phyloP scores from a whole-genome alignment of 2,113 vertebrate genomes.

The Lepisosteus osseus region DNA sequence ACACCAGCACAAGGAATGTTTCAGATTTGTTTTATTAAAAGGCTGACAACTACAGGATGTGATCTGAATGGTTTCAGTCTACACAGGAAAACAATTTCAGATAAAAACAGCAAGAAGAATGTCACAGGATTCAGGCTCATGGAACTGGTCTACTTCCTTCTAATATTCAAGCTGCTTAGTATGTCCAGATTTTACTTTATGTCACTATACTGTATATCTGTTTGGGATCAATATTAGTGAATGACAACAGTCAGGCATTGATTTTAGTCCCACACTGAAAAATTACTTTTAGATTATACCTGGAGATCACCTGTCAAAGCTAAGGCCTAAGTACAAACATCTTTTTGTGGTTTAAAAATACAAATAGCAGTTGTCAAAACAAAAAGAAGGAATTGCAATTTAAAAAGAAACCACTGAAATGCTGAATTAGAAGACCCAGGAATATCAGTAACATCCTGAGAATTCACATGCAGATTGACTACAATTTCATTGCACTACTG shows the following conservation, averaged over 20 bases:
- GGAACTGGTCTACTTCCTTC: slow-evolving; percentile 10
- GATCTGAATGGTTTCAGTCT: slow-evolving; percentile 21
- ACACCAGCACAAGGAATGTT: background rate
- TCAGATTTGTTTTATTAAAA: slow-evolving; percentile 4
- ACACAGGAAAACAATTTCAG: slow-evolving; percentile 8
- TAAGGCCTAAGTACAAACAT: background rate
- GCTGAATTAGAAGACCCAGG: too few species aligned
- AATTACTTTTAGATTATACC: background rate
- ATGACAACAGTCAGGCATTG: slow-evolving; percentile 30
- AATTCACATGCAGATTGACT: too few species aligned
- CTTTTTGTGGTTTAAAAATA: too few species aligned
- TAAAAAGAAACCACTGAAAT: too few species aligned
- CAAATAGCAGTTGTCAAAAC: too few species aligned
- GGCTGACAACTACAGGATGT: slow-evolving; percentile 3
- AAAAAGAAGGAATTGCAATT: too few species aligned
- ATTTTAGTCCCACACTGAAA: slow-evolving; percentile 15
- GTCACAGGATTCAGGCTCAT: background rate
- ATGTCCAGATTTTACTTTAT: slow-evolving; percentile 11
- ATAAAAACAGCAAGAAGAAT: slow-evolving; percentile 19
- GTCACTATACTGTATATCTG: slow-evolving; percentile 23
- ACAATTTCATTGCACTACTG: too few species aligned
- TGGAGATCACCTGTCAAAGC: slow-evolving; percentile 5
- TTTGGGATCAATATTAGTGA: slow-evolving; percentile 34
- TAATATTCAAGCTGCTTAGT: slow-evolving; percentile 17
- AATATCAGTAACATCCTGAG: too few species aligned